Evolutionary conservation across 2,113 vertebrate genomes (phyloP).

Genomic region (Otus sunia): DNA sequence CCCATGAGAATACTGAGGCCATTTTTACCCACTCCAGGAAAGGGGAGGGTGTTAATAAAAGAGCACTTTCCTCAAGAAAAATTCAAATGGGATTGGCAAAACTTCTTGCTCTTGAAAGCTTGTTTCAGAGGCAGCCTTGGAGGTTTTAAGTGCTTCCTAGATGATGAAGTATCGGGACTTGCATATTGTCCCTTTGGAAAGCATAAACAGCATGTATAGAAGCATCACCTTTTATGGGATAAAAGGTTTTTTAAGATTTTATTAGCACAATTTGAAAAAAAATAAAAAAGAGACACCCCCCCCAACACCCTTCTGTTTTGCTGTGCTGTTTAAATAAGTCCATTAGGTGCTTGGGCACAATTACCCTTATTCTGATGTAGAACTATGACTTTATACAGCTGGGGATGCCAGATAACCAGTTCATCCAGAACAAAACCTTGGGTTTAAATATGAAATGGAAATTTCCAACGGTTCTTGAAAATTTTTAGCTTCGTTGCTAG

Average conservation of each 20-base stretch:
- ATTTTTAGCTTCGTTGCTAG: background rate
- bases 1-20: constrained; percentile 49
- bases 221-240: background rate
- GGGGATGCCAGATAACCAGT: background rate
- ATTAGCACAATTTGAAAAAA: background rate
- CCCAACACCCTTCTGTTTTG: background rate
- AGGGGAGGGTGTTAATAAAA: constrained; percentile 47
- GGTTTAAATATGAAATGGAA: background rate
- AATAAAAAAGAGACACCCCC: background rate
- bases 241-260: background rate
- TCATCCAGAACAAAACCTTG: background rate
- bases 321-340: background rate
- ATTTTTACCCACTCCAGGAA: constrained; percentile 55
- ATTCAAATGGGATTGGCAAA: constrained; percentile 47
- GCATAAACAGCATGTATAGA: background rate
- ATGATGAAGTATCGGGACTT: background rate
- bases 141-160: constrained; percentile 24
- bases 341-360: background rate
- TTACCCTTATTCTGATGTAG: background rate
- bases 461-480: background rate
- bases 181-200: background rate
- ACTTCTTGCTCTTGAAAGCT: constrained; percentile 48
- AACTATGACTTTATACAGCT: background rate
- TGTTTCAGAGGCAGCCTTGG: background rate
- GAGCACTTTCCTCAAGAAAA: constrained; percentile 45